Base-by-base conservation (phyloP, 2,888 invertebrate genomes). In the Chrysomela aeneicollis region DNA sequence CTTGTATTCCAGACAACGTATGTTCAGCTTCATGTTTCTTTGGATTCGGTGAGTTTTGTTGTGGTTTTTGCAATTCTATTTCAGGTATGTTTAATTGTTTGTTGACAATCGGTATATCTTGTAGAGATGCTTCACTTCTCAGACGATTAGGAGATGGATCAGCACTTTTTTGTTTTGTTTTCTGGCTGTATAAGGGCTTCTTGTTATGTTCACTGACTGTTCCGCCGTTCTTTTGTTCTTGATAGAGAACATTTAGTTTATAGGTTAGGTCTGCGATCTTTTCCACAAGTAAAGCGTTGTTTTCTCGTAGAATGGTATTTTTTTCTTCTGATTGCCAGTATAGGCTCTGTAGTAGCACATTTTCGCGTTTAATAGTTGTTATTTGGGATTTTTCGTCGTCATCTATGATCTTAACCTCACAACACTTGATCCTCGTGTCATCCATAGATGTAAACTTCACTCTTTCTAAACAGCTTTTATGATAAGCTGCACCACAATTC, bases 391-490 rank as follows among this genome's bases (percentile, higher is more conserved):
- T 49, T 49, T 49, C 49, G 2, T 49, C 10, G n/a, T 46, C 4
- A 10, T n/a, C n/a, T 15, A 18, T 15, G n/a, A 1, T n/a, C n/a
- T 46, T n/a, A 15, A 46, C 46, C 46, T 46, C 46, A 46, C 46
- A 46, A 2, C 46, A 46, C 18, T 46, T 46, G 46, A 46, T n/a
- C 46, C 49, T 4, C 19, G 18, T 49, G 49, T 49, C 18, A 49
- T 49, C 49, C 49, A 49, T 12, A 17, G 49, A 49, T 18, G 3
- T 49, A 49, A 49, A 49, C 19, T 49, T 49, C 18, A 49, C 18
- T 49, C 49, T 49, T 49, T 49, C 49, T 18, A 18, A 49, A 49
- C 49, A 49, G 49, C 49, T 49, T 49, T 49, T 49, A 19, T 49
- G 49, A 49, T 19, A 49, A 49, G 49, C 49, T 49, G 49, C 49